Base-by-base conservation (phyloP, 2,113 vertebrate genomes). In the Athene noctua region DNA sequence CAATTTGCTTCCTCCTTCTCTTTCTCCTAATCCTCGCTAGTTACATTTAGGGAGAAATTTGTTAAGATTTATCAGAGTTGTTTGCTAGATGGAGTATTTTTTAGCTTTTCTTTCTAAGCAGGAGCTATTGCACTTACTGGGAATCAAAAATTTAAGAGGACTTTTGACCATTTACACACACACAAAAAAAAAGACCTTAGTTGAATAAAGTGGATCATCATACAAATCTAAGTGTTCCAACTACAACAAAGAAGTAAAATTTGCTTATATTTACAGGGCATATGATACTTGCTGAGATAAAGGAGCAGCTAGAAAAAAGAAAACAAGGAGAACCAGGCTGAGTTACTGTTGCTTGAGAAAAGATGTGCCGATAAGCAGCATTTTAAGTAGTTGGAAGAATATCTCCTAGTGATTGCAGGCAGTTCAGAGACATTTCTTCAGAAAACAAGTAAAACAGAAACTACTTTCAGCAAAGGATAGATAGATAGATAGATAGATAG, bases 361-460 rank as follows among this genome's bases (percentile, higher is more conserved):
- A 79, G 40, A 68, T 42, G n/a, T 74, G n/a, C 19, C 46, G 49
- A 85, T 25, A n/a, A 58, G 13, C 38, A 89, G 30, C 87, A 87
- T 29, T 42, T 95, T 47, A 51, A 84, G 46, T 63, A 74, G 20
- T 47, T 49, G 54, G 83, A 92, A 92, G 44, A 84, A 66, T 84
- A 57, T 73, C 38, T 92, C 10, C 57, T 83, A 47, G 68, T 71
- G 71, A 72, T 80, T 94, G 91, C 44, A 92, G 42, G 82, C 36
- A 82, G 46, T 89, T 96, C 54, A 71, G 74, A 94, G 84, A 36
- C 11, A 55, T 49, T 92, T 95, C 65, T 93, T 90, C 47, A 93
- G 49, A 86, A 65, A 78, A 27, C 32, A 66, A 94, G 79, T 85
- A 49, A 92, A 96, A 94, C 59, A 95, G 83, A 96, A 97, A 78